These are phyloP conservation scores for Coccyzus lansbergi DNA, from an alignment of 2,797 vertebrate genomes.

Conservation along the genomic window DNA sequence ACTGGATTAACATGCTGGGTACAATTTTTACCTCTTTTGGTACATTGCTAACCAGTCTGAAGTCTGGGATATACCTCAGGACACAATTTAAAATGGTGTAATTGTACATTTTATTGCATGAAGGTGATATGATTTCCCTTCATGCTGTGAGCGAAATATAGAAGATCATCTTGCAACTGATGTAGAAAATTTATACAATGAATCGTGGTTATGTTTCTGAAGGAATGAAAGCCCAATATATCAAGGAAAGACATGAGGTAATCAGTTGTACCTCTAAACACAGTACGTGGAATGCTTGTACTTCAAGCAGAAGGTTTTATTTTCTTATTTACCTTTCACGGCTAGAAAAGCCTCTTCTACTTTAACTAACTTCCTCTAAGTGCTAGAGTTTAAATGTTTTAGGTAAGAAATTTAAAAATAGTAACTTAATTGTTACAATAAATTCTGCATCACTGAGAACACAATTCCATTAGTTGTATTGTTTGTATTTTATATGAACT, in stretches of 20 bases:
- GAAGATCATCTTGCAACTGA: not conserved
- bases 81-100: not conserved
- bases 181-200: not conserved
- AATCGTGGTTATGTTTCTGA: not conserved
- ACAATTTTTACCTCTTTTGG: not conserved
- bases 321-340: not conserved
- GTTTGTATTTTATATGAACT: not conserved
- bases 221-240: not conserved
- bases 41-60: not conserved
- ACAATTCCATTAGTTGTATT: not conserved
- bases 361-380: not conserved
- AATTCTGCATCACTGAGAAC: not conserved
- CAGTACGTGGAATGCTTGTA: not conserved
- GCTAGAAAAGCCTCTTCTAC: not conserved
- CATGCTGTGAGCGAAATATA: not conserved
- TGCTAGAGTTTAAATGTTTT: not conserved
- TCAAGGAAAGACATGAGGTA: not conserved
- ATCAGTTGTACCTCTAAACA: not conserved
- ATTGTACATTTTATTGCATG: not conserved
- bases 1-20: not conserved
- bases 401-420: not conserved
- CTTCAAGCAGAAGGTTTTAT: not conserved
- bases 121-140: conserved; percentile 30
- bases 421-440: not conserved
- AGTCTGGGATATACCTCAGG: not conserved